Conservation (phyloP, 2,888 invertebrate species). For the Pandemis cinnamomeana region DNA sequence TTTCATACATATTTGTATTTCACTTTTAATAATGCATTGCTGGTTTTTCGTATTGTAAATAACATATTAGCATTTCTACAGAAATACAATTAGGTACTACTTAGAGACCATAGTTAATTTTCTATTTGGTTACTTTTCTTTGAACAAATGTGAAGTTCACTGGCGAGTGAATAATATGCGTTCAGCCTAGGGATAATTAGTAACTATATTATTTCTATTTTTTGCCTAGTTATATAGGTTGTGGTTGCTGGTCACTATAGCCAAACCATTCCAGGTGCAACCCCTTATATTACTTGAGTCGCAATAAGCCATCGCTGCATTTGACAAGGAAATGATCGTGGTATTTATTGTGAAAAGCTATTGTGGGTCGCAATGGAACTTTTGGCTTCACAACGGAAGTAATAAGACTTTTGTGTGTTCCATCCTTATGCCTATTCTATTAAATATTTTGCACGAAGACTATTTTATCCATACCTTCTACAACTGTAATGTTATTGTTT, state of each 20-base stretch:
- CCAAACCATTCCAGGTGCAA: background rate
- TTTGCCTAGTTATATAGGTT: background rate
- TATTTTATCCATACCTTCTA: background rate
- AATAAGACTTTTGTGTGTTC: background rate
- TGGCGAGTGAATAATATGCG: background rate
- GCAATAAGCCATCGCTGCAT: background rate
- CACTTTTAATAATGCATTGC: conserved; percentile 1
- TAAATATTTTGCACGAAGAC: background rate
- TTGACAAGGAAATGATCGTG: background rate
- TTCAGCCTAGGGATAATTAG: background rate
- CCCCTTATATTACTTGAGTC: background rate
- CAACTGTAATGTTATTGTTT: conserved; percentile 37
- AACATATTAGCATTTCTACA: conserved; percentile 39
- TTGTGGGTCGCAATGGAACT: background rate
- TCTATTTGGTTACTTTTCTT: background rate
- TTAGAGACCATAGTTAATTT: conserved; percentile 1
- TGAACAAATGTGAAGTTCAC: conserved; percentile 5
- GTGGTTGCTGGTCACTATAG: background rate
- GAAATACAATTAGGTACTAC: conserved; percentile 12
- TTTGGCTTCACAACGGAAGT: background rate
- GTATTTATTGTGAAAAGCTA: background rate
- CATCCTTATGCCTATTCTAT: background rate
- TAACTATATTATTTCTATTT: background rate
- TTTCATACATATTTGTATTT: conserved; percentile 5
- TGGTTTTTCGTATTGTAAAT: conserved; percentile 27